A percentile compares a stretch with the other conserved stretches of the same genome.
Evolutionary conservation across 1,140 invertebrate genomes (phyloP).

Genomic region (Dendroctonus valens): DNA sequence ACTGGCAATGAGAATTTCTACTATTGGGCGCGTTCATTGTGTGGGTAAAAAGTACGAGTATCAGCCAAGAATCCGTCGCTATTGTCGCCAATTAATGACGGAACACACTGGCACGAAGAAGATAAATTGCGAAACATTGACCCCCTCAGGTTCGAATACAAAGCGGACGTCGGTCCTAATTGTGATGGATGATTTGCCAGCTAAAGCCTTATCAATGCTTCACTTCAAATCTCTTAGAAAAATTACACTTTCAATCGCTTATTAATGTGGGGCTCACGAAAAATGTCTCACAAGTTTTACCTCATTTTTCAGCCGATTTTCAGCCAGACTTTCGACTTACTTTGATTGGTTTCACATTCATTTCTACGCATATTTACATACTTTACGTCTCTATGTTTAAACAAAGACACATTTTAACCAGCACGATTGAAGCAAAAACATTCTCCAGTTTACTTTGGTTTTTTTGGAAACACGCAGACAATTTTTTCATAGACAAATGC

Average conservation of each 20-base stretch:
- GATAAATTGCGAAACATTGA: conserved; percentile 29
- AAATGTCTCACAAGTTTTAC: background rate
- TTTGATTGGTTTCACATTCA: background rate
- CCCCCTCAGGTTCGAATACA: conserved; percentile 25
- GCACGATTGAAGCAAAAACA: no score
- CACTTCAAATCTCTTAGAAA: conserved; percentile 22
- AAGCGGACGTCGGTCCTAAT: conserved; percentile 31
- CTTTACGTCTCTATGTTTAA: no score
- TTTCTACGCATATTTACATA: no score
- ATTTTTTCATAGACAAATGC: no score
- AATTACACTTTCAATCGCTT: conserved; percentile 14
- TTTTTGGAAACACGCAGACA: no score
- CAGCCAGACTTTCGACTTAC: background rate
- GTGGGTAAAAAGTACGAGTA: conserved; percentile 7
- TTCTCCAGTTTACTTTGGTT: no score
- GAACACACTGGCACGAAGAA: conserved; percentile 28
- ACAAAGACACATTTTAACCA: no score
- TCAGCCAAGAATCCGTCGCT: conserved; percentile 5
- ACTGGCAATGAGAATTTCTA: conserved; percentile 5
- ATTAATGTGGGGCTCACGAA: conserved; percentile 16
- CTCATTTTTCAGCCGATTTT: background rate
- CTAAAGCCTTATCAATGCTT: conserved; percentile 20
- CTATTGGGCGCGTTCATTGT: background rate
- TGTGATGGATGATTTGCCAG: conserved; percentile 32
- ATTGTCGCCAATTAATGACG: conserved; percentile 28